These are phyloP conservation scores for Regulus satrapa DNA, from an alignment of 2,113 vertebrate genomes.

Conservation along the genomic window DNA sequence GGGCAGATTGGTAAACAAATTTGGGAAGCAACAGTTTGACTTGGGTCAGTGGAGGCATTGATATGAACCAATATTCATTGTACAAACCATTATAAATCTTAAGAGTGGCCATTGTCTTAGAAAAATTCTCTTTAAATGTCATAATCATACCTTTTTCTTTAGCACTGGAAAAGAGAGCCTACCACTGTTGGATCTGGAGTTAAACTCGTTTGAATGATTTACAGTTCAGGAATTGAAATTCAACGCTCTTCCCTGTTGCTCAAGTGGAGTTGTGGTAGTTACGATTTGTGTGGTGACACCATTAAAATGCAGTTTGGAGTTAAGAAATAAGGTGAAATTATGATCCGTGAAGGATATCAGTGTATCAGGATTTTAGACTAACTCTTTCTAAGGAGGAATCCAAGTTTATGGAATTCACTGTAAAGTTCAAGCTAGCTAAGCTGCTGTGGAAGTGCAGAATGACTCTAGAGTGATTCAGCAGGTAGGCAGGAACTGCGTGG, in stretches of 20 bases:
- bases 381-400: background rate
- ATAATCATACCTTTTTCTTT: background rate
- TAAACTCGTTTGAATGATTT: background rate
- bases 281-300: background rate
- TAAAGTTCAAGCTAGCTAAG: background rate
- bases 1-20: background rate
- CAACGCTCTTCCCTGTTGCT: background rate
- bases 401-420: background rate
- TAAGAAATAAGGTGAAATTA: background rate
- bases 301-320: background rate
- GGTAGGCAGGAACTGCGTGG: background rate
- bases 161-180: background rate
- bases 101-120: background rate
- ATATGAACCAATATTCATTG: background rate
- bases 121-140: background rate
- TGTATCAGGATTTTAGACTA: background rate
- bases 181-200: background rate
- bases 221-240: background rate
- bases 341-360: background rate
- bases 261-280: background rate
- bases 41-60: background rate
- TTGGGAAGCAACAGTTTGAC: background rate
- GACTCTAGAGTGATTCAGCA: background rate
- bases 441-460: background rate
- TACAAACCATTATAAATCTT: background rate